Base-by-base conservation (phyloP, 2,797 vertebrate genomes). In the Ciconia nigra region DNA sequence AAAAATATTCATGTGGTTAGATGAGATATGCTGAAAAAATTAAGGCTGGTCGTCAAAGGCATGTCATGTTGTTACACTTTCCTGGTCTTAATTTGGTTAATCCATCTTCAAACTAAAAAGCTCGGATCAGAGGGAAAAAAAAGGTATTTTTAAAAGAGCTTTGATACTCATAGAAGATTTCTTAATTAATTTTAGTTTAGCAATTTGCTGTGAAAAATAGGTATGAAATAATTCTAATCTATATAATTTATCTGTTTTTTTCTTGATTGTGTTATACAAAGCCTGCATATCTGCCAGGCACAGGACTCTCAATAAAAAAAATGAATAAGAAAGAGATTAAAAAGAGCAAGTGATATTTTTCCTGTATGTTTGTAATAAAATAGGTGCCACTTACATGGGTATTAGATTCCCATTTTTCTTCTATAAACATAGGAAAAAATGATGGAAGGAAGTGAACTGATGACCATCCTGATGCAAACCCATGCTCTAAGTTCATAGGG, bases 81-180 rank as follows among this genome's bases (percentile, higher is more conserved):
- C 98, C 97, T 98, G 96, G 95, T 96, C 97, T 97, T 98, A 97
- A 98, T 98, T 97, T 98, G 66, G 58, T 93, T 97, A 96, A 98
- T 98, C 96, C 84, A 87, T 91, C 95, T 95, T 97, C 61, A 77
- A 94, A 96, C 63, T 81, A 37, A 89, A 85, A 93, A 95, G n/a
- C 81, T 93, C 86, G 63, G 67, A 95, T 90, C 90, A 96, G 89
- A 49, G 19, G 67, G 76, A 58, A 49, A 69, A 87, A 83, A 29
- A 70, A 80, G 51, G 67, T 80, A 51, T 92, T 98, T 98, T 90
- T 42, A 59, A 86, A 93, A 84, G 94, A 97, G 82, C 54, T 96
- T 92, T 96, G 89, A 78, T 96, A 59, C 80, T 94, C 91, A 21
- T 5, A 58, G 77, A 15, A n/a, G 61, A 57, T 62, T 42, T 29